A percentile compares a stretch with the other conserved stretches of the same genome.
Evolutionary conservation across 2,888 invertebrate species (phyloP).

Genomic region (Ryuthela nishihirai): DNA sequence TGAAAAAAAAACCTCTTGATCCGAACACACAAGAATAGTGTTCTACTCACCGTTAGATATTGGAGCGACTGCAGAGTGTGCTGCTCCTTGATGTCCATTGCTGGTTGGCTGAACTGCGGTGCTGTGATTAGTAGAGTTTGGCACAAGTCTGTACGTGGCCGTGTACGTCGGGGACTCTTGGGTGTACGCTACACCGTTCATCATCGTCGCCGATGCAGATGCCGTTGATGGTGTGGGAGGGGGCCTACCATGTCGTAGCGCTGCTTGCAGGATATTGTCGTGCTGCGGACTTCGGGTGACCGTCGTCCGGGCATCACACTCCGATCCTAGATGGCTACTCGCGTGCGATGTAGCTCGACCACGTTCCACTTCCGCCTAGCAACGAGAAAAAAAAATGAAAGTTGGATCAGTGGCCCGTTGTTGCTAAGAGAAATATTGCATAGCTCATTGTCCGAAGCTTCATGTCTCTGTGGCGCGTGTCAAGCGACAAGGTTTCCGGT

Average conservation of each 20-base stretch:
- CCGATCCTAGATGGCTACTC: neutral
- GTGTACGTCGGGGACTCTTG: constrained; percentile 36
- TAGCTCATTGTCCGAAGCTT: too few relatives aligned
- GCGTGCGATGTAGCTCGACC: neutral
- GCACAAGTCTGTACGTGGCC: constrained; percentile 37
- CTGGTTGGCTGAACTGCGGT: too few relatives aligned
- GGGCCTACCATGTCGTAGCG: constrained; percentile 22
- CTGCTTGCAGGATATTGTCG: constrained; percentile 13
- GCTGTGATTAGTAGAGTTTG: constrained; percentile 25
- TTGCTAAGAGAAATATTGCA: too few relatives aligned
- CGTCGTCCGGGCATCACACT: neutral
- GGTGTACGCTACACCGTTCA: constrained; percentile 33
- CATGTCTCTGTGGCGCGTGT: too few relatives aligned
- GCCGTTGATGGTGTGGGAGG: constrained; percentile 29
- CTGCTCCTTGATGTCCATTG: too few relatives aligned
- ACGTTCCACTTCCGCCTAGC: constrained; percentile 23
- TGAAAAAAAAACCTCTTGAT: too few relatives aligned
- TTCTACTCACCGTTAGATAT: too few relatives aligned
- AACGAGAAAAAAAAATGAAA: neutral
- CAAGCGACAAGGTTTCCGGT: too few relatives aligned
- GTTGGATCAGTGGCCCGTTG: too few relatives aligned
- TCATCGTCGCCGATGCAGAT: constrained; percentile 32
- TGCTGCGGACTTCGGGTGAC: constrained; percentile 14
- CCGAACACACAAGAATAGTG: too few relatives aligned
- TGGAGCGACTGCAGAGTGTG: too few relatives aligned